These are phyloP conservation scores for Cosmia pyralina DNA, from an alignment of 2,888 invertebrate genomes.

Conservation along the genomic window DNA sequence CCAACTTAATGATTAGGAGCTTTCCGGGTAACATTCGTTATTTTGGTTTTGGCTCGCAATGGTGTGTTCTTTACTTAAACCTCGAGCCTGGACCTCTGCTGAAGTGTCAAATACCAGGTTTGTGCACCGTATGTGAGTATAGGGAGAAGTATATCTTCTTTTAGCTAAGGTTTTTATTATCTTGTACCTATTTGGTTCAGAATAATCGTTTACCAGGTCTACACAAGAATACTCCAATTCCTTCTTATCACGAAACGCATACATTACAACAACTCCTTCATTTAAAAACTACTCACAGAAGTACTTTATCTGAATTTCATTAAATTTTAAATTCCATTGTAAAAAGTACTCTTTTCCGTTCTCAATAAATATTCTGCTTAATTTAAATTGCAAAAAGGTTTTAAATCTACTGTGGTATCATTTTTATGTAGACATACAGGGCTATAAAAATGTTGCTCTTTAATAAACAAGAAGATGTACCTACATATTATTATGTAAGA, in stretches of 20 bases:
- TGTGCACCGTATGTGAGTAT: background rate
- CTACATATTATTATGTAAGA: background rate
- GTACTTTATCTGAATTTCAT: conserved; percentile 43
- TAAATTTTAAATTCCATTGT: conserved; percentile 39
- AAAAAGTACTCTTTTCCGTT: conserved; percentile 30
- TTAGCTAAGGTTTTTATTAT: background rate
- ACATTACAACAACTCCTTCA: background rate
- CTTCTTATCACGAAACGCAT: background rate
- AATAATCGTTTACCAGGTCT: background rate
- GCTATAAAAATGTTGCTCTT: conserved; percentile 9
- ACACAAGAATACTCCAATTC: background rate
- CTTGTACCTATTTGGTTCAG: background rate
- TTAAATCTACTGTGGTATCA: conserved; percentile 34
- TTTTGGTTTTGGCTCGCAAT: background rate
- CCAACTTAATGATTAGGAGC: background rate
- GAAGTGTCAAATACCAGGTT: background rate
- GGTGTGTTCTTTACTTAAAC: background rate
- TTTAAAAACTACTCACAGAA: conserved; percentile 22
- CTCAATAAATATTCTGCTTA: conserved; percentile 53
- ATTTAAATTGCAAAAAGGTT: conserved; percentile 59
- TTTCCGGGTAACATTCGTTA: background rate
- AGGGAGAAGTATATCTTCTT: background rate
- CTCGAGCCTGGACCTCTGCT: background rate
- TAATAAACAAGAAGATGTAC: background rate
- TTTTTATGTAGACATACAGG: conserved; percentile 20